Evolutionary conservation across 2,797 vertebrate species (phyloP), one percentile per base, ranked within the genome.

Genomic region (Limnodromus scolopaceus): DNA sequence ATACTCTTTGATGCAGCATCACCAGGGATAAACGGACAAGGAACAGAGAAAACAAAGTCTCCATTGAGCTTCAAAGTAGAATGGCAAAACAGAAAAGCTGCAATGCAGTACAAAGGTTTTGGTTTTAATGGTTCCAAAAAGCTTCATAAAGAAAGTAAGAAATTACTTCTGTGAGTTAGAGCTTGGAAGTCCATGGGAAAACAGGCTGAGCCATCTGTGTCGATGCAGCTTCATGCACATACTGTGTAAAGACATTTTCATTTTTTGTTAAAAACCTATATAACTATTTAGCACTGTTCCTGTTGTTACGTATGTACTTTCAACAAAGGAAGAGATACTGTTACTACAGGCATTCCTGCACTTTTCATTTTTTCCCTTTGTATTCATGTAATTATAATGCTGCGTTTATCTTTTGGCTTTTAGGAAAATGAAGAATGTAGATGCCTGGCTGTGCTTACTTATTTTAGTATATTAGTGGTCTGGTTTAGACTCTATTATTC

Each of bases 81-180:
- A 57, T 18, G 30, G 38, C 39, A 95, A 95, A 96, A 90, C 3
- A 8, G 54, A 91, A 90, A 95, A 93, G 5, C 48, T 93, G 49
- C 13, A 45, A 68, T 86, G 75, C 43, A 54, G 46, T 86, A 80
- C 25, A 76, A 78, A 89, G 60, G 55, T 81, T 94, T 84, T 41
- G 32, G 45, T 84, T 95, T 90, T 86, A 89, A 92, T 65, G 54
- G 28, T 69, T 94, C 72, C 23, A 71, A 74, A 93, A 92, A 87
- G 13, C 41, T 71, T 92, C 46, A 46, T 77, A 71, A 82, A 58
- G 49, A 61, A 79, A 85, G 36, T 16, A 92, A 92, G 64, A 90
- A 80, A 91, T 84, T 32, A 53, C 7, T 85, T 93, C 41, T 81
- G 41, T 71, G 60, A 9, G 13, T 41, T 84, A 72, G 58, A 87